phyloP scores from a whole-genome alignment of 2,797 vertebrate genomes.

The Tinamus major region DNA sequence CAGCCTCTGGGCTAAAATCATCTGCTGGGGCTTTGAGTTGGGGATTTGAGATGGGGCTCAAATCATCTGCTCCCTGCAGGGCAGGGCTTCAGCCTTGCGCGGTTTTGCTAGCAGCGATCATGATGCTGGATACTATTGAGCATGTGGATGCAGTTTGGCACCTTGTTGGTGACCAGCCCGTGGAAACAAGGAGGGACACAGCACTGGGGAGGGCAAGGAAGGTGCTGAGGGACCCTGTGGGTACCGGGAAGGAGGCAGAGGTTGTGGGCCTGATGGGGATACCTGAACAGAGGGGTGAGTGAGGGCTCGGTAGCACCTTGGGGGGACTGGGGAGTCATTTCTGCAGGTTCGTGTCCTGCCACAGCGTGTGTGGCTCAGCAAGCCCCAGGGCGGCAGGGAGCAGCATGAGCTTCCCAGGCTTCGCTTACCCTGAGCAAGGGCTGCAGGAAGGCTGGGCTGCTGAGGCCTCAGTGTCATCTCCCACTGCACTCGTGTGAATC shows the following conservation, averaged over 20 bases:
- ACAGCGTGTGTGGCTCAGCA: background rate
- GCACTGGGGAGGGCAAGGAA: background rate
- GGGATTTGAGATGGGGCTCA: rapidly evolving
- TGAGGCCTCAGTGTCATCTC: background rate
- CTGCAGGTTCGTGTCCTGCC: background rate
- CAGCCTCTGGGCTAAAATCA: rapidly evolving
- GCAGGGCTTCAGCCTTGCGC: background rate
- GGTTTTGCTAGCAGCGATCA: rapidly evolving
- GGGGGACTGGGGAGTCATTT: background rate
- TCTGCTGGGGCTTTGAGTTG: background rate
- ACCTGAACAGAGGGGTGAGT: background rate
- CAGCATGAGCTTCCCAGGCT: background rate
- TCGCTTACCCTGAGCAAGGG: too few species aligned
- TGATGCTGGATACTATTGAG: background rate
- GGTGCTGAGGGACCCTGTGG: background rate
- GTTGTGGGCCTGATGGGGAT: background rate
- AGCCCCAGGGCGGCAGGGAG: background rate
- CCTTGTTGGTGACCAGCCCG: background rate
- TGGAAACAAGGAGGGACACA: background rate
- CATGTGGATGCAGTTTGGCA: background rate
- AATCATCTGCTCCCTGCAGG: background rate
- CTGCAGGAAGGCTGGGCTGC: background rate
- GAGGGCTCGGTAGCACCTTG: background rate
- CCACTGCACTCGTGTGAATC: background rate
- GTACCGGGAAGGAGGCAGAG: background rate